Evolutionary conservation across 2,797 vertebrate genomes (phyloP).

Genomic region (Helarctos malayanus): DNA sequence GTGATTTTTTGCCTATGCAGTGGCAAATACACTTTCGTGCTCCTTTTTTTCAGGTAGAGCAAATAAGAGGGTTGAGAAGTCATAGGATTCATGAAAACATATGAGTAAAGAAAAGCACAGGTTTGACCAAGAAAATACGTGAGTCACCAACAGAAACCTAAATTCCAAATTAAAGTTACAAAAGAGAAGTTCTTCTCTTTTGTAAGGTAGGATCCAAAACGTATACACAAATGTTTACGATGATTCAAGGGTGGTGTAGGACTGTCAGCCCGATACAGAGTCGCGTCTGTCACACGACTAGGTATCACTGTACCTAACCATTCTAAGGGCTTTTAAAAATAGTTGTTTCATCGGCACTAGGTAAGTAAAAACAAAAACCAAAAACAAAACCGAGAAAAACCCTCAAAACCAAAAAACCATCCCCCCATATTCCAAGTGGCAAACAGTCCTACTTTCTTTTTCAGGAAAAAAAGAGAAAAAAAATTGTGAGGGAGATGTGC

Average conservation of each 20-base stretch:
- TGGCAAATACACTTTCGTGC: not conserved
- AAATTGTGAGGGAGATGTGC: not conserved
- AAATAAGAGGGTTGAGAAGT: not conserved
- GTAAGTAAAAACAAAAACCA: not conserved
- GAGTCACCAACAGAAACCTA: not conserved
- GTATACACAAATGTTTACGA: not conserved
- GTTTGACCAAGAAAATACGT: not conserved
- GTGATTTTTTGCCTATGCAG: not conserved
- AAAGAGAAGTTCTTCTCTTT: not conserved
- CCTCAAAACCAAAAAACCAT: not conserved
- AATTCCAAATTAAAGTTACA: slow-evolving; percentile 6
- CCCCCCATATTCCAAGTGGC: not conserved
- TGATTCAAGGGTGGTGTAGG: not conserved
- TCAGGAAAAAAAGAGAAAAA: not conserved
- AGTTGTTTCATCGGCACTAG: not conserved
- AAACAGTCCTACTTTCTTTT: not conserved
- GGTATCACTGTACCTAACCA: not conserved
- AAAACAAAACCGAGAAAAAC: not conserved
- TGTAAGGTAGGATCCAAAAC: not conserved
- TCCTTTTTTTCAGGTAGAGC: not conserved
- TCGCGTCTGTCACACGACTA: not conserved
- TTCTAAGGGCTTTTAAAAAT: slow-evolving; percentile 6
- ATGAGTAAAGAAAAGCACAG: not conserved
- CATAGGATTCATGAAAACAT: not conserved
- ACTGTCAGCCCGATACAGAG: not conserved